phyloP scores from a whole-genome alignment of 2,113 vertebrate genomes.

The Formicarius rufipectus region DNA sequence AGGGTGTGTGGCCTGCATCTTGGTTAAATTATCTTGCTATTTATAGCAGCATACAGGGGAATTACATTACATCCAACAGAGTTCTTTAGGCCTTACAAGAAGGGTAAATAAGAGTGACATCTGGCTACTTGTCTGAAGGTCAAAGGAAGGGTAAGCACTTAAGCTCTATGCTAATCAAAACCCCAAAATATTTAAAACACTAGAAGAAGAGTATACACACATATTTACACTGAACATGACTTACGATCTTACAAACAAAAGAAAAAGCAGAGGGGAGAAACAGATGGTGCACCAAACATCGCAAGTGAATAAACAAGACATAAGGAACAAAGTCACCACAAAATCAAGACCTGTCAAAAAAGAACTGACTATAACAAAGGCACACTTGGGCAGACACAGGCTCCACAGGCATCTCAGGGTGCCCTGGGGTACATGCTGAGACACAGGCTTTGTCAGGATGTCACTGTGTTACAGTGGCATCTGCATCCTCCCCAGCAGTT shows the following conservation, averaged over 20 bases:
- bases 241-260: not conserved
- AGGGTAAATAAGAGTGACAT: not conserved
- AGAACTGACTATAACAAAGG: not conserved
- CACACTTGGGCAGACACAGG: not conserved
- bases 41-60: not conserved
- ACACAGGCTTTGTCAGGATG: not conserved
- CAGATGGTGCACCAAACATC: conserved; percentile 49
- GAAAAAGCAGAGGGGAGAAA: conserved; percentile 22
- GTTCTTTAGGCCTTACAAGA: not conserved
- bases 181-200: not conserved
- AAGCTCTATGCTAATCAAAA: not conserved
- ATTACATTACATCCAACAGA: not conserved
- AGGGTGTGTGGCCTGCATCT: not conserved
- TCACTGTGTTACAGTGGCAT: not conserved
- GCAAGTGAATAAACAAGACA: conserved; percentile 24
- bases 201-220: not conserved
- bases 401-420: not conserved
- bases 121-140: not conserved
- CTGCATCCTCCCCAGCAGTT: not conserved
- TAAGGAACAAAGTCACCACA: conserved; percentile 14
- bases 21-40: not conserved
- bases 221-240: not conserved
- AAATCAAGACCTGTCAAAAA: conserved; percentile 50
- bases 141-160: not conserved
- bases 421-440: not conserved